phyloP scores from a whole-genome alignment of 2,888 invertebrate species.

The Trachelus stipa region DNA sequence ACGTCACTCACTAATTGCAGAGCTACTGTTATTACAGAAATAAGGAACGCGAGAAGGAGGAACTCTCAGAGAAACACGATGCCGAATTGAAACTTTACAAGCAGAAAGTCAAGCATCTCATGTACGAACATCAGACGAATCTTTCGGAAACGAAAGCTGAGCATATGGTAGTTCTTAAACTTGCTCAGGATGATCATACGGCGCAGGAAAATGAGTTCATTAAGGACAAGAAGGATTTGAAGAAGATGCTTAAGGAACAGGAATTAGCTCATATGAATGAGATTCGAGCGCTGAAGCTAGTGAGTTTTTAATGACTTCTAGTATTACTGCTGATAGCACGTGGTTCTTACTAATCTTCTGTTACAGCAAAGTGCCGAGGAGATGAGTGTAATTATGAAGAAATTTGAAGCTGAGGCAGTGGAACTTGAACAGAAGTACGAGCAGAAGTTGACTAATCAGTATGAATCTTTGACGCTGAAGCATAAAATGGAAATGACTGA shows the following conservation, averaged over 20 bases:
- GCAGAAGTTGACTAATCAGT: slow-evolving; percentile 78
- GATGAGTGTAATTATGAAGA: slow-evolving; percentile 71
- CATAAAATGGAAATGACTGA: slow-evolving; percentile 88
- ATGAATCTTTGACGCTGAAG: slow-evolving; percentile 78
- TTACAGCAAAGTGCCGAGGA: slow-evolving; percentile 62
- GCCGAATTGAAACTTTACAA: slow-evolving; percentile 88
- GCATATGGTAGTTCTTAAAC: slow-evolving; percentile 82
- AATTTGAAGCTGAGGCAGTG: slow-evolving; percentile 76
- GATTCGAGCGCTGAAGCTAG: slow-evolving; percentile 77
- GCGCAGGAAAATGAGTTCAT: slow-evolving; percentile 82
- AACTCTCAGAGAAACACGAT: slow-evolving; percentile 88
- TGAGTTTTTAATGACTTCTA: slow-evolving; percentile 46
- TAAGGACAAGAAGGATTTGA: slow-evolving; percentile 78
- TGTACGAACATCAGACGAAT: slow-evolving; percentile 90
- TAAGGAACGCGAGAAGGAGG: slow-evolving; percentile 89
- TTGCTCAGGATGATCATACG: slow-evolving; percentile 85
- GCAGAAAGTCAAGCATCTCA: slow-evolving; percentile 92
- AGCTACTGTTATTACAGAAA: slow-evolving; percentile 68
- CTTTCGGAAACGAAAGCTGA: slow-evolving; percentile 88
- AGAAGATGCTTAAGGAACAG: slow-evolving; percentile 77
- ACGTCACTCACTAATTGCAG: not conserved
- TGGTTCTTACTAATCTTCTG: not conserved
- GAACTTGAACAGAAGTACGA: slow-evolving; percentile 80
- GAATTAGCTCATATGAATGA: slow-evolving; percentile 79
- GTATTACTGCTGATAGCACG: not conserved